Conservation (phyloP, 1,140 invertebrate species). For the Plectus sambesii region DNA sequence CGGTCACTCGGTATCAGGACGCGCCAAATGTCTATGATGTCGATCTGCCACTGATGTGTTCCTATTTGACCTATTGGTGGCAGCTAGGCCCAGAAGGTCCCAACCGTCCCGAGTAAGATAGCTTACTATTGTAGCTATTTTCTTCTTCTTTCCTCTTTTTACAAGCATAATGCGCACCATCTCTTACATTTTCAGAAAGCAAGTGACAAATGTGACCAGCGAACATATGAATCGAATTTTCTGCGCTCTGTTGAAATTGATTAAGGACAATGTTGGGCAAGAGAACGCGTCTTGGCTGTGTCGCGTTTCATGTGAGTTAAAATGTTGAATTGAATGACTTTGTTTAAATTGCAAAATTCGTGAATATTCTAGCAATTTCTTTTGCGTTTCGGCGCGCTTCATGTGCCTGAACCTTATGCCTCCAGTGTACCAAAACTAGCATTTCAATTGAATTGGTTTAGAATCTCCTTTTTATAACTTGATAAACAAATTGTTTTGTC, state of each 20-base stretch:
- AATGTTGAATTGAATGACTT: neutral
- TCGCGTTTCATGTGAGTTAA: conserved; percentile 64
- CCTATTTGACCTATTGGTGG: conserved; percentile 97
- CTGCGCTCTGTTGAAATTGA: conserved; percentile 86
- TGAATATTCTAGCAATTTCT: conserved; percentile 13
- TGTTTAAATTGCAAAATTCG: conserved; percentile 11
- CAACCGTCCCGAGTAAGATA: conserved; percentile 62
- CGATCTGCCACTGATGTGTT: conserved; percentile 84
- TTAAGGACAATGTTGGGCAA: conserved; percentile 84
- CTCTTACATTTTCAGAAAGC: conserved; percentile 61
- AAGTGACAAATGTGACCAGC: conserved; percentile 87
- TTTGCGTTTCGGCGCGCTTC: too few relatives aligned
- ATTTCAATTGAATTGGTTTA: too few relatives aligned
- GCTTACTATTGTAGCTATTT: conserved; percentile 48
- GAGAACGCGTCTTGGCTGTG: conserved; percentile 97
- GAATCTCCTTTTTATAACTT: too few relatives aligned
- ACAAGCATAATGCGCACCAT: conserved; percentile 69
- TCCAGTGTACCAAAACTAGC: too few relatives aligned
- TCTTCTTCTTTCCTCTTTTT: conserved; percentile 52
- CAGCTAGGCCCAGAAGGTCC: conserved; percentile 87
- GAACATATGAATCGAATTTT: conserved; percentile 94
- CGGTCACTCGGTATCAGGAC: conserved; percentile 78
- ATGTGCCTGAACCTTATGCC: too few relatives aligned
- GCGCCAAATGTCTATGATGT: conserved; percentile 93
- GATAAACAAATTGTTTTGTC: too few relatives aligned